Evolutionary conservation across 2,113 vertebrate species (phyloP).

Genomic region (Fulmarus glacialis): DNA sequence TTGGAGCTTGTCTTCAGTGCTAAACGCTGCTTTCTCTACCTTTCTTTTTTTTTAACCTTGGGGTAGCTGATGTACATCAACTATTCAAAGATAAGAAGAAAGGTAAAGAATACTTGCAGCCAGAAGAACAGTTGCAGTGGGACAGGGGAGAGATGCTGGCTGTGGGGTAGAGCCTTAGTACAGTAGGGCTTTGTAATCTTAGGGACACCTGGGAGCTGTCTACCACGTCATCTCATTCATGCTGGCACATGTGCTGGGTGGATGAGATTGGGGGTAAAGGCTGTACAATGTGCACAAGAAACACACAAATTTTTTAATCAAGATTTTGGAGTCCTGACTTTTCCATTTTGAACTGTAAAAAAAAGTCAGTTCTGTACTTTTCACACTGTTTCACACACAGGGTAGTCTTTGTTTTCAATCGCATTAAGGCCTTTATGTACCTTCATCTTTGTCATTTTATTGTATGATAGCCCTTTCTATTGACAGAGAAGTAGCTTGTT

Average conservation of each 20-base stretch:
- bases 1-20: neutral
- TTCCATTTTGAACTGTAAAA: neutral
- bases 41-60: neutral
- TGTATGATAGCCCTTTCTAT: neutral
- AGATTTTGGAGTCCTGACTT: neutral
- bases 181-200: neutral
- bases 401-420: neutral
- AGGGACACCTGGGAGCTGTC: neutral
- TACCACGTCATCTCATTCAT: neutral
- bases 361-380: neutral
- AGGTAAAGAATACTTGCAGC: neutral
- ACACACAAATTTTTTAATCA: neutral
- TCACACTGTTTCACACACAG: neutral
- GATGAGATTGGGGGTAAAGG: neutral
- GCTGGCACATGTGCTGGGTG: neutral
- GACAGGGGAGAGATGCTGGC: neutral
- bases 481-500: neutral
- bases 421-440: neutral
- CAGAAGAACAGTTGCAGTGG: neutral
- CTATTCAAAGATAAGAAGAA: neutral
- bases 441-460: neutral
- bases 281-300: neutral
- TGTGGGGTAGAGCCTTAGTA: neutral
- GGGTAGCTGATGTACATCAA: neutral
- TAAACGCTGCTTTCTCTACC: neutral